A percentile compares a stretch with the other conserved stretches of the same genome.
Conservation (phyloP, 2,113 vertebrate species). For the Tragelaphus scriptus region DNA sequence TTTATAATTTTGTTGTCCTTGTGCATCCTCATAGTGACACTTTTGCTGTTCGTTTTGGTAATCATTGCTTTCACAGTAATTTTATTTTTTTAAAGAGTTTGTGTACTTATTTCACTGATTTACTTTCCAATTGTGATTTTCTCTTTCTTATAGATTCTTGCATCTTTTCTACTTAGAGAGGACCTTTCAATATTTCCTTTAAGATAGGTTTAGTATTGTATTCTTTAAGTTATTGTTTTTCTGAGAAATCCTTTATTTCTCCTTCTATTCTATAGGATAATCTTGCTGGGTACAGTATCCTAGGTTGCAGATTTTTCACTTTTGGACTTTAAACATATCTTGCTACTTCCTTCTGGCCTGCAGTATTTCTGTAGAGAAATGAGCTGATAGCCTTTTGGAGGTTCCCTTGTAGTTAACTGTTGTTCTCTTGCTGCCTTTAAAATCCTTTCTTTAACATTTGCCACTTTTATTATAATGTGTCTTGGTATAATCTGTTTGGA, state of each 20-base stretch:
- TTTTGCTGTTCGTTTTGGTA: background rate
- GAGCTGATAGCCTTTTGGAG: background rate
- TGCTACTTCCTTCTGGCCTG: background rate
- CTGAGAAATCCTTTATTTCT: background rate
- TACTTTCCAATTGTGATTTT: background rate
- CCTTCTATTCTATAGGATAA: background rate
- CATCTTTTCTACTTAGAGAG: background rate
- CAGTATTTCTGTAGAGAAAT: background rate
- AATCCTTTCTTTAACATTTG: background rate
- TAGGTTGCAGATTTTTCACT: background rate
- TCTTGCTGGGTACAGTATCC: background rate
- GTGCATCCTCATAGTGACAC: background rate
- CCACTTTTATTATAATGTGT: background rate
- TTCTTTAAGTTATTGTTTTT: background rate
- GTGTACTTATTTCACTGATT: background rate
- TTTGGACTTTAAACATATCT: background rate
- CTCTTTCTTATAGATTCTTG: background rate
- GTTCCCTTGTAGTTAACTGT: background rate
- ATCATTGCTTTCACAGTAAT: background rate
- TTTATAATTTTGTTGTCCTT: background rate
- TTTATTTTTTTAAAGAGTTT: background rate
- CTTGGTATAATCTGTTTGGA: background rate
- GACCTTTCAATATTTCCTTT: background rate
- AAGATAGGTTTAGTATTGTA: background rate
- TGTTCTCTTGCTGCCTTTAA: background rate